Evolutionary conservation across 2,797 vertebrate species (phyloP).

Genomic region (Sebastes matsubarae): DNA sequence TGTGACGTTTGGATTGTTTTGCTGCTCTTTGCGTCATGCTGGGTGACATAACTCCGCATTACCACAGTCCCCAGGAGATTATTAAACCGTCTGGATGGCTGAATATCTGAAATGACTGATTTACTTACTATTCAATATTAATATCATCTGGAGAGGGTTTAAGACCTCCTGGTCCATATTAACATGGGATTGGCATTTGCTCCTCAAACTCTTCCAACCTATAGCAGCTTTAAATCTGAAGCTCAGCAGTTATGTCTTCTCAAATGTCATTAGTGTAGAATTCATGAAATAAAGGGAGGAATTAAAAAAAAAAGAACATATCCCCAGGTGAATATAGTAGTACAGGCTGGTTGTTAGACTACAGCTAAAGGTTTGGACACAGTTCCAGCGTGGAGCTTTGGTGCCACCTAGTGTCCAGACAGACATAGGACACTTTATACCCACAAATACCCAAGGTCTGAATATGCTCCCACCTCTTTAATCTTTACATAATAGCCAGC

Average conservation of each 20-base stretch:
- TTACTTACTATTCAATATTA: background rate
- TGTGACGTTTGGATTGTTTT: background rate
- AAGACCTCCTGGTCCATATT: background rate
- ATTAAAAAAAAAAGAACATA: background rate
- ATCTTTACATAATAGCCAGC: constrained; percentile 9
- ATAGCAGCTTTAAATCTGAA: background rate
- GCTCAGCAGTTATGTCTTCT: background rate
- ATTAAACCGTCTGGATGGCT: background rate
- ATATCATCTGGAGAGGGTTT: background rate
- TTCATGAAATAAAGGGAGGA: background rate
- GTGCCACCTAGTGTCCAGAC: constrained; percentile 18
- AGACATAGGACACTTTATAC: background rate
- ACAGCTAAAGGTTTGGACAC: background rate
- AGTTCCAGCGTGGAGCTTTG: constrained; percentile 21
- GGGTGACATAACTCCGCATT: background rate
- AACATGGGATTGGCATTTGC: background rate
- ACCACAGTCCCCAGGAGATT: background rate
- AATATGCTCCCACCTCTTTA: background rate
- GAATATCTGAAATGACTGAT: background rate
- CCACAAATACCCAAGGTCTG: background rate
- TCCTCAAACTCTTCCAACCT: background rate
- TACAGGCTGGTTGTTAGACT: background rate
- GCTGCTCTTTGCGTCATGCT: background rate
- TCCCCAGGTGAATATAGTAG: background rate
- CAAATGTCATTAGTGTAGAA: background rate